These are phyloP conservation scores for Malthinus seriepunctatus DNA, from an alignment of 2,888 invertebrate species.

Conservation along the genomic window DNA sequence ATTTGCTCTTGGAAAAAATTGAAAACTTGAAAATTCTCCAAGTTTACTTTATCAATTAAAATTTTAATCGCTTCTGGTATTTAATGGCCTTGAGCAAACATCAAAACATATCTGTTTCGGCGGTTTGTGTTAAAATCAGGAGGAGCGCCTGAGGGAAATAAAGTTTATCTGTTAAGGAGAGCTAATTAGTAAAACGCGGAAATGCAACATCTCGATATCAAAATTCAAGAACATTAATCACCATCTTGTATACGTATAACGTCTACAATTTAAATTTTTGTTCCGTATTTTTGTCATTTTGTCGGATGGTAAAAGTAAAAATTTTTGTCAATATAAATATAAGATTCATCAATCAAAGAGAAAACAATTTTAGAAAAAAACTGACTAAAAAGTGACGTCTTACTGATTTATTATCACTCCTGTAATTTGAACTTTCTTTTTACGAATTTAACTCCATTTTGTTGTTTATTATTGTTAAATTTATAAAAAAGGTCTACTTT, in stretches of 20 bases:
- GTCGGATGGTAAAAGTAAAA: neutral
- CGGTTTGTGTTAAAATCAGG: neutral
- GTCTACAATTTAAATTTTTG: neutral
- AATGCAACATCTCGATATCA: neutral
- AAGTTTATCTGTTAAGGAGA: neutral
- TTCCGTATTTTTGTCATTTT: too few relatives aligned
- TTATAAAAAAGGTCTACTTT: slow-evolving; percentile 1
- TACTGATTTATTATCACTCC: slow-evolving; percentile 11
- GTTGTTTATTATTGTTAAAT: neutral
- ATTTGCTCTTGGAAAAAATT: too few relatives aligned
- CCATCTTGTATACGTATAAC: neutral
- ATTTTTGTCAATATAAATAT: slow-evolving; percentile 5
- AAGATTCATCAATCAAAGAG: slow-evolving; percentile 11
- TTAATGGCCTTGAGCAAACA: too few relatives aligned
- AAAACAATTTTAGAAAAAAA: slow-evolving; percentile 9
- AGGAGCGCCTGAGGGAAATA: neutral
- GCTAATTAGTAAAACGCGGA: neutral
- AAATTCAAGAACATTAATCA: neutral
- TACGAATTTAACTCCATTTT: neutral
- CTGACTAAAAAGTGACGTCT: slow-evolving; percentile 9
- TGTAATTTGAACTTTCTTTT: slow-evolving; percentile 7
- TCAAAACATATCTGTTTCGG: slow-evolving; percentile 1
- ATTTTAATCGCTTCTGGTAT: too few relatives aligned
- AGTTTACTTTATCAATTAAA: too few relatives aligned
- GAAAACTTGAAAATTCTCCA: too few relatives aligned